Conservation (phyloP, 2,113 vertebrate genomes). For the Syngnathoides biaculeatus region DNA sequence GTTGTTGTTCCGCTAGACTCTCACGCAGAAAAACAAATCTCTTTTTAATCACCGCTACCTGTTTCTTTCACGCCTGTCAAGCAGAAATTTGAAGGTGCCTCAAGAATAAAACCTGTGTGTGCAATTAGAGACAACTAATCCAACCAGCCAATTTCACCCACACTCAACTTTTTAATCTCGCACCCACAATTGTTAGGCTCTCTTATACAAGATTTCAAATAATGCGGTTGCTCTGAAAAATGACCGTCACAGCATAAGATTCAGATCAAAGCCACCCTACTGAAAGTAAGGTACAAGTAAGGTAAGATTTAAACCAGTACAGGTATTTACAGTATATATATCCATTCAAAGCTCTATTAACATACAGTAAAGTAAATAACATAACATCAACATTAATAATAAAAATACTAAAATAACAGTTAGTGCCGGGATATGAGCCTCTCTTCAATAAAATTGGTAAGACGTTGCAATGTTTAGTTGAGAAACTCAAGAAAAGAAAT, state of each 20-base stretch:
- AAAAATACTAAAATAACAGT: slow-evolving; percentile 1
- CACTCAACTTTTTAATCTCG: slow-evolving; percentile 21
- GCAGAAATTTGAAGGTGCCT: neutral
- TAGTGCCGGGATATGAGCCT: slow-evolving; percentile 52
- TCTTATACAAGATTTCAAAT: slow-evolving; percentile 8
- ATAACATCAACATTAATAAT: too few relatives aligned
- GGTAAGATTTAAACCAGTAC: neutral
- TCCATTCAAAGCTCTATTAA: neutral
- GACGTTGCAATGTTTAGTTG: slow-evolving; percentile 14
- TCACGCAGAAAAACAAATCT: slow-evolving; percentile 6
- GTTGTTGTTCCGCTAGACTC: slow-evolving; percentile 25
- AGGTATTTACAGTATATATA: neutral
- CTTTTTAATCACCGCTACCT: slow-evolving; percentile 2
- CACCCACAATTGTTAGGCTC: slow-evolving; percentile 13
- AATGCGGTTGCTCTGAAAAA: slow-evolving; percentile 5
- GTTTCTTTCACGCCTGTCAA: slow-evolving; percentile 11
- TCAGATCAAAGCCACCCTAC: neutral
- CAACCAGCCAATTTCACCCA: slow-evolving; percentile 33
- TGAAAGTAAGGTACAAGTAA: neutral
- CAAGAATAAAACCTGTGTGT: slow-evolving; percentile 34
- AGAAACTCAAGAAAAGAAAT: slow-evolving; percentile 1
- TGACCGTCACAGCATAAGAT: neutral
- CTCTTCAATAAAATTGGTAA: slow-evolving; percentile 40
- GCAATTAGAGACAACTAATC: slow-evolving; percentile 21
- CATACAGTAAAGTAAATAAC: neutral